phyloP scores from a whole-genome alignment of 1,140 invertebrate species.

The Kradibia gibbosae region DNA sequence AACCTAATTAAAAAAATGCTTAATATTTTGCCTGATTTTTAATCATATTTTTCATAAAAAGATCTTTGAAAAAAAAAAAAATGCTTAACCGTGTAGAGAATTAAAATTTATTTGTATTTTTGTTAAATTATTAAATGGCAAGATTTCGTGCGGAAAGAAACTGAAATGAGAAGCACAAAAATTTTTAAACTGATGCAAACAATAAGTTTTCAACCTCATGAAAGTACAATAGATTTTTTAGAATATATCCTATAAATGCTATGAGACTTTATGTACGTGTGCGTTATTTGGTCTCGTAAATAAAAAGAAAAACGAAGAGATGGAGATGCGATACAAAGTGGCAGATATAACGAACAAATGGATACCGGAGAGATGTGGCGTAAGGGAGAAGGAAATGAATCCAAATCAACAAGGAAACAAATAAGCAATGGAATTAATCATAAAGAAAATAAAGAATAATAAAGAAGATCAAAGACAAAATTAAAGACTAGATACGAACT shows the following conservation, averaged over 20 bases:
- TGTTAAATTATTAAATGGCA: neutral
- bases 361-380: slow-evolving; percentile 1
- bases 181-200: slow-evolving; percentile 42
- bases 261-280: slow-evolving; percentile 55
- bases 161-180: neutral
- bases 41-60: neutral
- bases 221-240: slow-evolving; percentile 60
- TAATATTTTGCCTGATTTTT: slow-evolving; percentile 37
- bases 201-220: slow-evolving; percentile 55
- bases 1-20: slow-evolving; percentile 65
- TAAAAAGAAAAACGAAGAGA: slow-evolving; percentile 47
- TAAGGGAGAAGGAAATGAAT: slow-evolving; percentile 15
- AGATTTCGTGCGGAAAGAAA: neutral
- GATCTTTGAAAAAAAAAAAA: neutral
- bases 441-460: neutral
- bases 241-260: slow-evolving; percentile 57
- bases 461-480: slow-evolving; percentile 1
- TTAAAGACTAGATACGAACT: slow-evolving; percentile 19
- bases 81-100: neutral
- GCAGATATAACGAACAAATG: slow-evolving; percentile 37
- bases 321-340: slow-evolving; percentile 46
- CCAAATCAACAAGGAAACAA: slow-evolving; percentile 9
- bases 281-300: slow-evolving; percentile 45
- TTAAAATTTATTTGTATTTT: slow-evolving; percentile 12
- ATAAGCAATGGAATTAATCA: too few species aligned